Conservation (phyloP, 2,113 vertebrate species). For the Paradoxurus hermaphroditus region DNA sequence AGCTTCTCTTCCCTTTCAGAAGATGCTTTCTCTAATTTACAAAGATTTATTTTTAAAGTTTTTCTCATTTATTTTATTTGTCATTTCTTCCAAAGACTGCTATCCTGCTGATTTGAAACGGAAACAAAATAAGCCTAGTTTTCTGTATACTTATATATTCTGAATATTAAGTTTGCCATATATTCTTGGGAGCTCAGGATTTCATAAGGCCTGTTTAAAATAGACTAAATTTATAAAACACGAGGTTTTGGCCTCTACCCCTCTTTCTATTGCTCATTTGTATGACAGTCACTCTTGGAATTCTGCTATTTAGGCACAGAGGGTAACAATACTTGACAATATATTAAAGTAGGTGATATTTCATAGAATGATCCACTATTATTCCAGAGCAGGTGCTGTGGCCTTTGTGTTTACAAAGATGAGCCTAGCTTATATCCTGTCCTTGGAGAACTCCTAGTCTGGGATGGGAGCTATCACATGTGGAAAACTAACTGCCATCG, state of each 20-base stretch:
- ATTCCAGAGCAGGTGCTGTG: not conserved
- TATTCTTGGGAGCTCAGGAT: not conserved
- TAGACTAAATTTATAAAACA: not conserved
- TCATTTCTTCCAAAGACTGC: not conserved
- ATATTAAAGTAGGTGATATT: not conserved
- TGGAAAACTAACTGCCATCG: fast-evolving
- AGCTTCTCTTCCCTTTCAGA: not conserved
- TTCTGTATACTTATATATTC: not conserved
- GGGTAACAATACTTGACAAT: not conserved
- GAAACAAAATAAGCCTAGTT: not conserved
- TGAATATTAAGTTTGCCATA: not conserved
- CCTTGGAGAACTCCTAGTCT: not conserved
- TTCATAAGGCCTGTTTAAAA: not conserved
- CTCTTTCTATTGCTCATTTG: not conserved
- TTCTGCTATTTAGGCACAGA: not conserved
- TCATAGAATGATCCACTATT: fast-evolving
- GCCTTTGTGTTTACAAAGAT: not conserved
- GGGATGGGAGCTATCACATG: not conserved
- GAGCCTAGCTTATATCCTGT: no score
- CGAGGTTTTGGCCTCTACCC: not conserved
- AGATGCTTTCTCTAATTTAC: not conserved
- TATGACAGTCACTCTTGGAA: not conserved
- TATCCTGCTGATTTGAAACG: not conserved
- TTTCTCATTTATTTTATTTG: not conserved
- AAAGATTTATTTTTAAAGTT: not conserved